Evolutionary conservation across 1,140 invertebrate genomes (phyloP), one percentile per base, ranked within the genome.

Genomic region (Drosophila pandora): DNA sequence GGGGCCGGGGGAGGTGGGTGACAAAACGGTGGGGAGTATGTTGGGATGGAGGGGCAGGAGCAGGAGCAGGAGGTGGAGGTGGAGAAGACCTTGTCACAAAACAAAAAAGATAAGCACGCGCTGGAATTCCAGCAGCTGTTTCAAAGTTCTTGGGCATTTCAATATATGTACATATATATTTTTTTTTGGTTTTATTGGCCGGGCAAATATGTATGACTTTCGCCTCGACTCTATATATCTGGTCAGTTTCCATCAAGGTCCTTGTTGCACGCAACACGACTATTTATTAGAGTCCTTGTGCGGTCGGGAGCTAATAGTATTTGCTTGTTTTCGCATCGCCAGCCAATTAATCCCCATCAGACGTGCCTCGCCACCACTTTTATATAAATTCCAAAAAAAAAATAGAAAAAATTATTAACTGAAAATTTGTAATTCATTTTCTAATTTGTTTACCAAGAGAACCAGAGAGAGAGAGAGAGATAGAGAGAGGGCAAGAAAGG

Each of bases 241-340:
- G 83, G 74, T 71, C 69, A 70, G 53, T 48, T 50, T 62, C 49
- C 39, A 63, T 58, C 83, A 87, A 87, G 83, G 83, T 72, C 84
- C 73, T 69, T 63, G 50, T 49, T 69, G 76, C 83, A 88, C 83
- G 83, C 83, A 83, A 87, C 67, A 59, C 54, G 49, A 76, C 68
- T 83, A 83, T 87, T 87, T 83, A 55, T 69, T 64, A 45, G 32
- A 64, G 79, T 88, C 83, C 82, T 88, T 75, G 65, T 71, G 43
- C 25, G 30, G 48, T 32, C n/a, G 25, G 39, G 8, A 17, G 61
- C 37, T 47, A 22, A 58, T 13, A 23, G 45, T 50, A 22, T 47
- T 47, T 71, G 47, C 48, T 47, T 39, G 37, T 70, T 49, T 70
- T 67, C 32, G 28, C 43, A 57, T 23, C n/a, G 48, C 13, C 41